These are phyloP conservation scores for Chelidonichthys spinosus DNA, from an alignment of 2,797 vertebrate species.

Conservation along the genomic window DNA sequence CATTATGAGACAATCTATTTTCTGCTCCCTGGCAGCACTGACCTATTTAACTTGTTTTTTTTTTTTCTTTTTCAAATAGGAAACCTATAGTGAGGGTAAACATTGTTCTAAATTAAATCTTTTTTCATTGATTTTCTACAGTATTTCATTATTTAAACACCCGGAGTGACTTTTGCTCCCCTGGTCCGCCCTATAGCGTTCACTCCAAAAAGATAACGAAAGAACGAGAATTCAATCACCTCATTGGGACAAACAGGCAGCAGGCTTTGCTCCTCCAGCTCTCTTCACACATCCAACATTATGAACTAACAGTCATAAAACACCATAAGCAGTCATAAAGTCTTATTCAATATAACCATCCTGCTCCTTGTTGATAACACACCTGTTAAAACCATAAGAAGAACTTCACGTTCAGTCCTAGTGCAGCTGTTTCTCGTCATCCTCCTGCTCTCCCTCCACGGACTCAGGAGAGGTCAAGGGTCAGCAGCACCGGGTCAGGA, in stretches of 20 bases:
- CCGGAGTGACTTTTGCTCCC: no score
- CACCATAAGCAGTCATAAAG: slow-evolving; percentile 10
- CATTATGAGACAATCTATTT: no score
- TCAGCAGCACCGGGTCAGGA: slow-evolving; percentile 65
- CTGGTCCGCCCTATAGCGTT: no score
- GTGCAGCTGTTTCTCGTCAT: slow-evolving; percentile 2
- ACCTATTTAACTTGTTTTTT: no score
- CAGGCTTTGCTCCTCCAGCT: background rate
- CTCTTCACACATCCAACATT: background rate
- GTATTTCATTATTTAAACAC: background rate
- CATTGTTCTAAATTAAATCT: slow-evolving; percentile 20
- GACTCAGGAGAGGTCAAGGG: slow-evolving; percentile 54
- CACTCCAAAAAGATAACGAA: no score
- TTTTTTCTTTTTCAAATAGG: background rate
- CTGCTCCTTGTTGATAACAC: background rate
- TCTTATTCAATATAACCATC: background rate
- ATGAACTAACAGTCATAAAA: slow-evolving; percentile 7
- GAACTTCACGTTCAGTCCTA: slow-evolving; percentile 3
- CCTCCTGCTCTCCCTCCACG: background rate
- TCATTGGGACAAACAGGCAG: background rate
- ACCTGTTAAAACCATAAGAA: background rate
- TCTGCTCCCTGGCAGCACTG: no score
- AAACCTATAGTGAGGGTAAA: slow-evolving; percentile 2
- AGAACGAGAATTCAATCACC: no score
- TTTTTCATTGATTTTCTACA: slow-evolving; percentile 5